Evolutionary conservation across 2,113 vertebrate species (phyloP).

Genomic region (Drymodes brunneopygia): DNA sequence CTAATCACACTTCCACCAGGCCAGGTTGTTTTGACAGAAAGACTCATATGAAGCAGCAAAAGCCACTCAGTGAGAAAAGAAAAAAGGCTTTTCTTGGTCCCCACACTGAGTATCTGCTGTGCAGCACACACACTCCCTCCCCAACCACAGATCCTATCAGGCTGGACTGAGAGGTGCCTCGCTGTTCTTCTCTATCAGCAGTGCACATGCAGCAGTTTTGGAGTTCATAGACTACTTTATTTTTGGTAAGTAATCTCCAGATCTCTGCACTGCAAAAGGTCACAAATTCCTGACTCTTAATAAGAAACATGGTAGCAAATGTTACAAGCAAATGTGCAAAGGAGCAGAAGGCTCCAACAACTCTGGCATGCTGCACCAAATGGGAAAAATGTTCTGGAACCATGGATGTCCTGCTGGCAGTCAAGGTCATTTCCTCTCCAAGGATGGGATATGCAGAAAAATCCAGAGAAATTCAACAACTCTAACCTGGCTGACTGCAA

Average conservation of each 20-base stretch:
- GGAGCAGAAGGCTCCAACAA: not conserved
- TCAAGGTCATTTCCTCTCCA: not conserved
- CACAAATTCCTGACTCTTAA: not conserved
- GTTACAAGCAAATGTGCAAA: not conserved
- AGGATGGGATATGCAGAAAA: not conserved
- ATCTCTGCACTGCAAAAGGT: slow-evolving; percentile 26
- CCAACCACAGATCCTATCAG: slow-evolving; percentile 51
- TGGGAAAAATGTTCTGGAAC: not conserved
- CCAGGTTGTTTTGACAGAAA: slow-evolving; percentile 1
- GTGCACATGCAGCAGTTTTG: not conserved
- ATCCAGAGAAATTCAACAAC: not conserved
- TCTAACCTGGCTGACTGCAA: not conserved
- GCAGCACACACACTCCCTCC: not conserved
- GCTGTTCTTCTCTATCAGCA: not conserved
- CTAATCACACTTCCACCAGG: not conserved
- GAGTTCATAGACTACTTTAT: not conserved
- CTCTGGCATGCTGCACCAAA: accelerated
- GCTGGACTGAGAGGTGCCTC: not conserved
- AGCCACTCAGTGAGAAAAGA: not conserved
- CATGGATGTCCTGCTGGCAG: not conserved
- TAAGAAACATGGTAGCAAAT: not conserved
- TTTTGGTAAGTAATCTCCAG: slow-evolving; percentile 31
- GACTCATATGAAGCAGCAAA: not conserved
- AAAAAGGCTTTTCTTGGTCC: not conserved
- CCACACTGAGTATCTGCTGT: not conserved